phyloP scores from a whole-genome alignment of 1,140 invertebrate genomes.

The Fopius arisanus region DNA sequence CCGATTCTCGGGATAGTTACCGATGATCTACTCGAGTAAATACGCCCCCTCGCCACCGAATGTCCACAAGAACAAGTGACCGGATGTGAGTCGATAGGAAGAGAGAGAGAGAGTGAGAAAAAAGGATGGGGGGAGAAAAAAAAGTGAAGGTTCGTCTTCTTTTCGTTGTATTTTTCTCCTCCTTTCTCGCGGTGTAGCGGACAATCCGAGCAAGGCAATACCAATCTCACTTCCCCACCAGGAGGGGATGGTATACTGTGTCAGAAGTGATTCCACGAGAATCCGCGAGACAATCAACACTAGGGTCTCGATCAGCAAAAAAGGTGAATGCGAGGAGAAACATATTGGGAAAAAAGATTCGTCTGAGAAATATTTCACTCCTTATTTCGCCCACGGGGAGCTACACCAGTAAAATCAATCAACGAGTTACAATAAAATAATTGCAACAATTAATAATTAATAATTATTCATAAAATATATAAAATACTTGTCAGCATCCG shows the following conservation, averaged over 20 bases:
- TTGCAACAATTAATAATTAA: too few species aligned
- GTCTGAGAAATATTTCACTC: not conserved
- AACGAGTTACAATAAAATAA: not conserved
- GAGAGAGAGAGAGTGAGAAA: not conserved
- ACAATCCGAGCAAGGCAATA: not conserved
- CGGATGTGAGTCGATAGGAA: constrained; percentile 22
- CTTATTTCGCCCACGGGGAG: not conserved
- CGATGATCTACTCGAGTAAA: constrained; percentile 29
- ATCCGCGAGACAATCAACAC: constrained; percentile 28
- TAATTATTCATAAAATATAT: too few species aligned
- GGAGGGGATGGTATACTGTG: constrained; percentile 8
- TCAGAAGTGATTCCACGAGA: constrained; percentile 29
- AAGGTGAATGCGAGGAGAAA: constrained; percentile 4
- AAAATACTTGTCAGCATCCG: too few species aligned
- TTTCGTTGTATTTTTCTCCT: constrained; percentile 6
- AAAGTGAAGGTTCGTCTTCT: constrained; percentile 14
- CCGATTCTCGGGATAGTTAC: constrained; percentile 12
- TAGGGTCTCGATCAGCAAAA: not conserved
- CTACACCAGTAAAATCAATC: not conserved
- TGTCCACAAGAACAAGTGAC: constrained; percentile 23
- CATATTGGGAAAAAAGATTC: not conserved
- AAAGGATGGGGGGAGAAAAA: not conserved
- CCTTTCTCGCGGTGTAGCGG: not conserved
- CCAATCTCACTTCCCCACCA: not conserved
- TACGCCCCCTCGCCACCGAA: not conserved